Conservation (phyloP, 2,888 invertebrate species). For the Pterobdella sp. region DNA sequence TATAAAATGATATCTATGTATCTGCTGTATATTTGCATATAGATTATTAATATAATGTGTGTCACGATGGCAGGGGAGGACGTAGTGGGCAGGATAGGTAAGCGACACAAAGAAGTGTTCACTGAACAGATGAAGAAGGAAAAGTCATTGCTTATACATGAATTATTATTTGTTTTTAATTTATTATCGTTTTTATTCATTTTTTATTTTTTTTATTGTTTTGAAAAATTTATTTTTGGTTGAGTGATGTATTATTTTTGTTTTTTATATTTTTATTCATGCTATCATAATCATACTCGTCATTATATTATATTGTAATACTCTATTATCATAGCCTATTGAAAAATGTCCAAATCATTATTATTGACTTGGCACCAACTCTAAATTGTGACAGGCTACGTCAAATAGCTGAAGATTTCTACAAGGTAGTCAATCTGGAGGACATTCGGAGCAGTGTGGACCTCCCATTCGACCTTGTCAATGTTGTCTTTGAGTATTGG, state of each 20-base stretch:
- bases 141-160: not conserved
- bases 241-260: too few species aligned
- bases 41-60: slow-evolving; percentile 1
- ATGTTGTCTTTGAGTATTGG: slow-evolving; percentile 90
- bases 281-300: too few species aligned
- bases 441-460: slow-evolving; percentile 61
- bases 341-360: too few species aligned
- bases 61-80: not conserved
- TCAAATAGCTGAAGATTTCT: slow-evolving; percentile 87
- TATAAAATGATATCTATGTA: too few species aligned
- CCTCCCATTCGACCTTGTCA: slow-evolving; percentile 62
- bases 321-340: too few species aligned
- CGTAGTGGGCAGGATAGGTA: slow-evolving; percentile 1
- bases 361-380: too few species aligned
- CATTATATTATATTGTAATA: too few species aligned
- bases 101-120: slow-evolving; percentile 8
- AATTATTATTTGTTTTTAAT: not conserved
- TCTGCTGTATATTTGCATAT: too few species aligned
- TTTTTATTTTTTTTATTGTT: not conserved
- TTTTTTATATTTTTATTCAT: too few species aligned
- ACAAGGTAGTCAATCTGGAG: slow-evolving; percentile 70
- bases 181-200: slow-evolving; percentile 10
- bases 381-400: slow-evolving; percentile 60
- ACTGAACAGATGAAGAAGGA: slow-evolving; percentile 10
- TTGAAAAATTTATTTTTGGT: too few species aligned